Percentiles rank a stretch among this genome's conserved stretches.
Evolutionary conservation across 2,113 vertebrate species (phyloP).

Genomic region (Sturnira hondurensis): DNA sequence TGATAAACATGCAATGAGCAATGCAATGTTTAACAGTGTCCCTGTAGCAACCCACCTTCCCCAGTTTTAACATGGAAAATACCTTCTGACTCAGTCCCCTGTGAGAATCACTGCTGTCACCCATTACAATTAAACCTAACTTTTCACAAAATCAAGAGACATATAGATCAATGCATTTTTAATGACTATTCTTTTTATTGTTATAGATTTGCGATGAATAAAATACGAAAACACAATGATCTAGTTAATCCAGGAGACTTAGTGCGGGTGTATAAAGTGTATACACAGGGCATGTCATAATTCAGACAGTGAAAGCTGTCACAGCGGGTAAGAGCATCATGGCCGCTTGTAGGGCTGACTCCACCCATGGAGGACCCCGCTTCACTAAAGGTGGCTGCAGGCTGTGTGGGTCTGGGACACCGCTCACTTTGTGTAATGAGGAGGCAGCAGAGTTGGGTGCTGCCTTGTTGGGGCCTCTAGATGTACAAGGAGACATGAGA

Average conservation of each 20-base stretch:
- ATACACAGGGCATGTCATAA: neutral
- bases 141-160: neutral
- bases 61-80: neutral
- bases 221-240: neutral
- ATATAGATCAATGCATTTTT: neutral
- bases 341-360: rapidly evolving
- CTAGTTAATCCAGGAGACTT: neutral
- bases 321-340: rapidly evolving
- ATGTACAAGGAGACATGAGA: neutral
- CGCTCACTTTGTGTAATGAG: no score
- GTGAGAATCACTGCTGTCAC: neutral
- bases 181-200: neutral
- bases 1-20: neutral
- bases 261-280: neutral
- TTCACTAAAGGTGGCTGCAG: rapidly evolving
- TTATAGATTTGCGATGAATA: neutral
- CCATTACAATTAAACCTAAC: neutral
- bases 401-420: rapidly evolving
- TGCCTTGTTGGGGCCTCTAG: neutral
- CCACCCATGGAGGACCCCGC: rapidly evolving
- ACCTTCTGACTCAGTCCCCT: neutral
- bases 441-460: rapidly evolving
- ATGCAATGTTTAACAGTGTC: neutral
- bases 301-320: neutral
- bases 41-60: neutral